Evolutionary conservation across 2,797 vertebrate genomes (phyloP).

Genomic region (Siniperca obscura): DNA sequence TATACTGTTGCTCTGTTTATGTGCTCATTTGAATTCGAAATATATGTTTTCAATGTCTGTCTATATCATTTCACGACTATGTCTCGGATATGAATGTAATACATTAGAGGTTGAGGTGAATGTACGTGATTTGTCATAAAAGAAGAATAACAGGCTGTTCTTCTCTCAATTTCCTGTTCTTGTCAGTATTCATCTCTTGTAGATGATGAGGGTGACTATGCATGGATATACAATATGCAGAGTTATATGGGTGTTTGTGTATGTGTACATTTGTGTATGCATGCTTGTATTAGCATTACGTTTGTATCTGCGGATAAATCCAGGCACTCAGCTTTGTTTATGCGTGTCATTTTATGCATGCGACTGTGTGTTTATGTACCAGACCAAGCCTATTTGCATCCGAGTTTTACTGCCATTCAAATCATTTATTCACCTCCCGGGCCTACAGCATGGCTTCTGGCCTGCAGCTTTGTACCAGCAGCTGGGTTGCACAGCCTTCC

Average conservation of each 20-base stretch:
- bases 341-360: constrained; percentile 58
- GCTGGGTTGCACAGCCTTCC: constrained; percentile 67
- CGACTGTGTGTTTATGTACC: constrained; percentile 54
- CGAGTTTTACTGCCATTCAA: constrained; percentile 71
- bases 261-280: neutral
- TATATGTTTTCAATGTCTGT: neutral
- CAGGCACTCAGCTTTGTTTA: constrained; percentile 69
- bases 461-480: constrained; percentile 73
- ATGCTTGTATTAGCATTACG: constrained; percentile 41
- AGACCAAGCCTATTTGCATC: constrained; percentile 70
- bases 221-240: constrained; percentile 42
- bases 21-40: constrained; percentile 17
- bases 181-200: constrained; percentile 55
- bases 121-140: constrained; percentile 21
- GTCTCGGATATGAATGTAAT: constrained; percentile 22
- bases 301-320: constrained; percentile 59
- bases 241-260: constrained; percentile 28
- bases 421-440: constrained; percentile 67
- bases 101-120: constrained; percentile 37
- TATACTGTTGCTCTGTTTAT: constrained; percentile 1
- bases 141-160: constrained; percentile 36
- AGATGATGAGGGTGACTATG: constrained; percentile 37
- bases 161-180: constrained; percentile 25
- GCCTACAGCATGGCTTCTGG: constrained; percentile 66
- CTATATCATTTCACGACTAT: neutral